Percentiles rank a stretch among this genome's conserved stretches.
Evolutionary conservation across 2,797 vertebrate species (phyloP).

Genomic region (Semotilus atromaculatus): DNA sequence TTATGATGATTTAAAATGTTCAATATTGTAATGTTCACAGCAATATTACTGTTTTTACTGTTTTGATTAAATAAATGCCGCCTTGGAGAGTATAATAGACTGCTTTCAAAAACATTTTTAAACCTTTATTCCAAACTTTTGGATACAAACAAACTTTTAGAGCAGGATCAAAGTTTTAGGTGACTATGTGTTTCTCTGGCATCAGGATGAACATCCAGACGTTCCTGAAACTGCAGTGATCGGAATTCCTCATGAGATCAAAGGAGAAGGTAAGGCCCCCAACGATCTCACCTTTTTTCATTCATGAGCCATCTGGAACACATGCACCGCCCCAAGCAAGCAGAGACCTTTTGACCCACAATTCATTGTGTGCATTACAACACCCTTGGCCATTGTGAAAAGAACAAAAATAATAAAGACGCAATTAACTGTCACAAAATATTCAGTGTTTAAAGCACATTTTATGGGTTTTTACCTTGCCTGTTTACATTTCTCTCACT

Average conservation of each 20-base stretch:
- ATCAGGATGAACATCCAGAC: conserved; percentile 85
- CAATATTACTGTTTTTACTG: not conserved
- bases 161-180: not conserved
- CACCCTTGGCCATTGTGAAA: not conserved
- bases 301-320: conserved; percentile 28
- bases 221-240: conserved; percentile 93
- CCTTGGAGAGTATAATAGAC: not conserved
- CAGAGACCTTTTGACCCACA: conserved; percentile 22
- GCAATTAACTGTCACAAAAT: not conserved
- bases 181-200: not conserved
- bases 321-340: not conserved
- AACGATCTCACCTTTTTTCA: not conserved
- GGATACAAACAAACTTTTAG: no score
- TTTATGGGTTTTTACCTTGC: not conserved
- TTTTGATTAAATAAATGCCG: not conserved
- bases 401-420: not conserved
- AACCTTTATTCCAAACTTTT: not conserved
- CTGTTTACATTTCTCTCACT: not conserved
- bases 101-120: not conserved
- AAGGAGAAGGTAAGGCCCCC: conserved; percentile 89
- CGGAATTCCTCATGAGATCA: conserved; percentile 88
- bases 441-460: not conserved
- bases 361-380: not conserved
- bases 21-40: not conserved
- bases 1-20: no score